These are phyloP conservation scores for Cetoscarus ocellatus DNA, from an alignment of 2,797 vertebrate genomes.

Conservation along the genomic window DNA sequence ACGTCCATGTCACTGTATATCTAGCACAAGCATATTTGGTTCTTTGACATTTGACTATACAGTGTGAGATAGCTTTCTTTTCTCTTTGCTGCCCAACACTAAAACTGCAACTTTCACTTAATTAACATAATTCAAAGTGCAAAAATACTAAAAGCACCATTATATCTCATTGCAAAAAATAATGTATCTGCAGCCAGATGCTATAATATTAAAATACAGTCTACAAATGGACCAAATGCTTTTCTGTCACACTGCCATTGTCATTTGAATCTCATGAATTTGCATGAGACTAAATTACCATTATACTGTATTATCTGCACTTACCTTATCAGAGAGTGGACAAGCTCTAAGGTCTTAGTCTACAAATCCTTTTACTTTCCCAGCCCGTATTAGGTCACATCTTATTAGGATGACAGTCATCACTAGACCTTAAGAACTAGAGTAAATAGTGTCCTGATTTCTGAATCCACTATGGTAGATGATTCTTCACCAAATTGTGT, in stretches of 20 bases:
- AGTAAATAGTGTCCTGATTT: neutral
- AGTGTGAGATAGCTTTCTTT: neutral
- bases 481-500: too few species aligned
- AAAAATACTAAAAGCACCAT: neutral
- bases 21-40: slow-evolving; percentile 46
- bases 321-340: slow-evolving; percentile 20
- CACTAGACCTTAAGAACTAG: neutral
- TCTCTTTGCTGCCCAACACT: neutral
- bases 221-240: slow-evolving; percentile 12
- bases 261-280: slow-evolving; percentile 38
- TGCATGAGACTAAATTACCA: slow-evolving; percentile 26
- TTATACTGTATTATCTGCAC: slow-evolving; percentile 13
- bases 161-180: neutral
- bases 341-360: slow-evolving; percentile 15
- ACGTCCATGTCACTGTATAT: slow-evolving; percentile 36
- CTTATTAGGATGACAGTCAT: slow-evolving; percentile 10
- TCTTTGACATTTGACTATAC: slow-evolving; percentile 24
- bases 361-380: slow-evolving; percentile 4
- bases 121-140: slow-evolving; percentile 8
- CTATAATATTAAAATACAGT: slow-evolving; percentile 22
- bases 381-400: neutral
- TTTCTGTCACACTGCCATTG: slow-evolving; percentile 26
- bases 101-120: neutral
- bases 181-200: neutral
- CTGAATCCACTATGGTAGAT: too few species aligned